phyloP scores from a whole-genome alignment of 1,140 invertebrate species.

The Lethocerus indicus region DNA sequence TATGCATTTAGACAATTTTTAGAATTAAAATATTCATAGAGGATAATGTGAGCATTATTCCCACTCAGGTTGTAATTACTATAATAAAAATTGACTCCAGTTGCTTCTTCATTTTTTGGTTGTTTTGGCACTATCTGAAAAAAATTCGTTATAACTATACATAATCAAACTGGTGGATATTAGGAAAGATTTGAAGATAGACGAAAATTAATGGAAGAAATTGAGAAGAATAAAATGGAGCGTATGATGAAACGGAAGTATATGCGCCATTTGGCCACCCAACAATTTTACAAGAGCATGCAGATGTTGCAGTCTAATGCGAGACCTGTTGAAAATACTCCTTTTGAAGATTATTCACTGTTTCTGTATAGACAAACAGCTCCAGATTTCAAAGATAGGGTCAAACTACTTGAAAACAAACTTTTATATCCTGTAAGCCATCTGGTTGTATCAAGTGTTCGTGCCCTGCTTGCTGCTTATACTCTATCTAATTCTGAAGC shows the following conservation, averaged over 20 bases:
- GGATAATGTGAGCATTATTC: too few species aligned
- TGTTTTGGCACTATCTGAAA: too few species aligned
- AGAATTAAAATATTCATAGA: too few species aligned
- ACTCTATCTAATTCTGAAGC: too few species aligned
- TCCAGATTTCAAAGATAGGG: conserved; percentile 54
- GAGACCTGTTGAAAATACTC: conserved; percentile 29
- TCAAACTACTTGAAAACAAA: conserved; percentile 60
- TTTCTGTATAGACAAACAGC: conserved; percentile 55
- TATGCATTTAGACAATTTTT: too few species aligned
- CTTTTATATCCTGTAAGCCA: conserved; percentile 52
- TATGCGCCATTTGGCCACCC: conserved; percentile 45
- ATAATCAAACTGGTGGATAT: too few species aligned
- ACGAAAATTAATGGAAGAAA: conserved; percentile 44
- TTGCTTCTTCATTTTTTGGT: too few species aligned
- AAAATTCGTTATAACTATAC: too few species aligned
- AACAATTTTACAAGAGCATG: conserved; percentile 60
- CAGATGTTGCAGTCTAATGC: conserved; percentile 54
- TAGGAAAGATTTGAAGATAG: conserved; percentile 5
- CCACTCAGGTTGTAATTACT: too few species aligned
- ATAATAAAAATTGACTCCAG: too few species aligned
- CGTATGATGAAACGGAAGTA: conserved; percentile 43
- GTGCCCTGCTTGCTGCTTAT: neutral
- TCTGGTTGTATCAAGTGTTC: neutral
- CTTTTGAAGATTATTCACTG: conserved; percentile 57
- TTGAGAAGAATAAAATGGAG: conserved; percentile 44